These are phyloP conservation scores for Diplolepis rosae DNA, from an alignment of 2,888 invertebrate genomes.

Conservation along the genomic window DNA sequence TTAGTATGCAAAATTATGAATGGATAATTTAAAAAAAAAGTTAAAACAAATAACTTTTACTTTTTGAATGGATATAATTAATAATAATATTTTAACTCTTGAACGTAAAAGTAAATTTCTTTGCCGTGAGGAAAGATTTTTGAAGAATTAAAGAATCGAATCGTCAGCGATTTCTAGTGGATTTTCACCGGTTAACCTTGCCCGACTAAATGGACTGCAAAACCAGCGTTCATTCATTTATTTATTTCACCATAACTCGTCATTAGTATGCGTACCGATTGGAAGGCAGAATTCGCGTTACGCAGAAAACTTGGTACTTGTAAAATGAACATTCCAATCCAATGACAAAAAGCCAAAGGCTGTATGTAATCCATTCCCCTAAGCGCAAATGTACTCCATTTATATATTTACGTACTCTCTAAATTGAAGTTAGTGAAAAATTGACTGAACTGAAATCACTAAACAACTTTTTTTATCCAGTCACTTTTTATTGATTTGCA, in stretches of 20 bases:
- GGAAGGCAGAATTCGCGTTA: background rate
- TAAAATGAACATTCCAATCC: background rate
- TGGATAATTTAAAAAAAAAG: no score
- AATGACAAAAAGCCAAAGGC: background rate
- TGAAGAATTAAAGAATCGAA: background rate
- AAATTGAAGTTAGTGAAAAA: no score
- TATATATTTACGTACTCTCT: background rate
- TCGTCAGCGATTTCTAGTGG: background rate
- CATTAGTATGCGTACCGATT: constrained; percentile 5
- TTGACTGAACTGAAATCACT: no score
- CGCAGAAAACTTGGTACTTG: background rate
- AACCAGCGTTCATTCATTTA: background rate
- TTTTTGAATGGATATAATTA: no score
- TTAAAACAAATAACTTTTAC: no score
- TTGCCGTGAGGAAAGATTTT: no score
- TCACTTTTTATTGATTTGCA: no score
- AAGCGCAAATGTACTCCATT: background rate
- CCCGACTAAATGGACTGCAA: constrained; percentile 1
- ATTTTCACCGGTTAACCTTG: background rate
- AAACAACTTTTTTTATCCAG: no score
- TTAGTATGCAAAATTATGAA: no score
- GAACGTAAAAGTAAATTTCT: no score
- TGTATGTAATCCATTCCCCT: background rate
- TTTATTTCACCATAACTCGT: constrained; percentile 19
- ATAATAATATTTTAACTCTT: no score